These are phyloP conservation scores for Drosophila leonis DNA, from an alignment of 2,888 invertebrate species.

Conservation along the genomic window DNA sequence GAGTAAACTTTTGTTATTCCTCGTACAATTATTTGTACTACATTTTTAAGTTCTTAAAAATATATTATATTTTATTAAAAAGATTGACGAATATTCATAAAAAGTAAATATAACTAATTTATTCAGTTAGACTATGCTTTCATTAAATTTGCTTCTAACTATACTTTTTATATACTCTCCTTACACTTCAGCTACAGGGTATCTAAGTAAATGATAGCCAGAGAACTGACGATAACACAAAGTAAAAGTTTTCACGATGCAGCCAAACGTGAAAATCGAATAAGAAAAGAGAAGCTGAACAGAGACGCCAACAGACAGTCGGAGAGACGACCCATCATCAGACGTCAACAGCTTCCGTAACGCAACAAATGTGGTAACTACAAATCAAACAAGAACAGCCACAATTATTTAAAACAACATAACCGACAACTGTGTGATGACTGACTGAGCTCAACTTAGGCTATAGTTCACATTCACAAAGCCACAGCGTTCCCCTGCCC, in stretches of 20 bases:
- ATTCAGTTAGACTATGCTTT: neutral
- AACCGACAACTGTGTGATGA: constrained; percentile 40
- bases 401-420: constrained; percentile 52
- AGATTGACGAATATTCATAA: neutral
- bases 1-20: too few relatives aligned
- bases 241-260: constrained; percentile 74
- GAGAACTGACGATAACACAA: constrained; percentile 55
- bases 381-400: constrained; percentile 72
- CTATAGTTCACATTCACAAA: constrained; percentile 31
- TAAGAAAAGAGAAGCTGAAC: constrained; percentile 35
- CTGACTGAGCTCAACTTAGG: constrained; percentile 15
- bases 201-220: constrained; percentile 19
- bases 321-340: constrained; percentile 12
- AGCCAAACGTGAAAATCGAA: constrained; percentile 59
- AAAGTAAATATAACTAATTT: neutral
- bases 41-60: too few relatives aligned
- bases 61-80: too few relatives aligned
- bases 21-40: too few relatives aligned
- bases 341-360: constrained; percentile 62
- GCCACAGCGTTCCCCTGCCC: neutral
- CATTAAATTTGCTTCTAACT: too few relatives aligned
- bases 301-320: neutral
- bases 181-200: neutral
- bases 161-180: neutral
- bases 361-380: constrained; percentile 70